Evolutionary conservation across 2,797 vertebrate species (phyloP).

Genomic region (Halcyon badia): DNA sequence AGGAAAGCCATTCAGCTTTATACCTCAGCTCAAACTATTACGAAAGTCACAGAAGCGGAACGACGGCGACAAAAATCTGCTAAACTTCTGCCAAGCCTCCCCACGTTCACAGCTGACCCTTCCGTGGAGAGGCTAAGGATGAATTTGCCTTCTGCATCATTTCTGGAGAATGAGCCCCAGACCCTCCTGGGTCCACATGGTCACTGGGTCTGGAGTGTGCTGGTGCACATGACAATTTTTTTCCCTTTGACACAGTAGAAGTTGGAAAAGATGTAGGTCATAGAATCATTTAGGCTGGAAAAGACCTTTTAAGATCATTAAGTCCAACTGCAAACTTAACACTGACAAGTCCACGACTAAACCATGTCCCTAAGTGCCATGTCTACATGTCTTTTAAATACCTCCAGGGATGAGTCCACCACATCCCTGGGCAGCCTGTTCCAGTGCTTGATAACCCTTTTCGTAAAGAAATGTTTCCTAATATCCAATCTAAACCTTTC

Average conservation of each 20-base stretch:
- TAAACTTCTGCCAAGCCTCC: background rate
- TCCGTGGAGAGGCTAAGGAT: background rate
- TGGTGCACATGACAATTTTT: background rate
- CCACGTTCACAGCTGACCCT: background rate
- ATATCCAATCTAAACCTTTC: background rate
- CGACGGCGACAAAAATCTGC: background rate
- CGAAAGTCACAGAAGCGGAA: constrained; percentile 57
- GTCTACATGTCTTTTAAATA: background rate
- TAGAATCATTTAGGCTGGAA: background rate
- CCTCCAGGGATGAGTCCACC: background rate
- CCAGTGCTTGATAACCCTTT: background rate
- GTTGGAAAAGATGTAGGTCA: background rate
- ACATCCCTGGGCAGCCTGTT: background rate
- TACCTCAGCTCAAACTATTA: constrained; percentile 44
- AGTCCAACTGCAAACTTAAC: background rate
- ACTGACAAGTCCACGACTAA: background rate
- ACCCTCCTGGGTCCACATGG: background rate
- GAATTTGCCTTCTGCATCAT: background rate
- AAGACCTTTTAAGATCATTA: background rate
- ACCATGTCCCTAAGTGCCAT: too few species aligned
- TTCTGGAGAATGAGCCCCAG: background rate
- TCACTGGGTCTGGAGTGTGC: background rate
- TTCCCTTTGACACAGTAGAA: background rate
- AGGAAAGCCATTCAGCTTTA: constrained; percentile 66
- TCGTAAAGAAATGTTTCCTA: background rate